Conservation (phyloP, 1,140 invertebrate genomes). For the Bombus polaris region DNA sequence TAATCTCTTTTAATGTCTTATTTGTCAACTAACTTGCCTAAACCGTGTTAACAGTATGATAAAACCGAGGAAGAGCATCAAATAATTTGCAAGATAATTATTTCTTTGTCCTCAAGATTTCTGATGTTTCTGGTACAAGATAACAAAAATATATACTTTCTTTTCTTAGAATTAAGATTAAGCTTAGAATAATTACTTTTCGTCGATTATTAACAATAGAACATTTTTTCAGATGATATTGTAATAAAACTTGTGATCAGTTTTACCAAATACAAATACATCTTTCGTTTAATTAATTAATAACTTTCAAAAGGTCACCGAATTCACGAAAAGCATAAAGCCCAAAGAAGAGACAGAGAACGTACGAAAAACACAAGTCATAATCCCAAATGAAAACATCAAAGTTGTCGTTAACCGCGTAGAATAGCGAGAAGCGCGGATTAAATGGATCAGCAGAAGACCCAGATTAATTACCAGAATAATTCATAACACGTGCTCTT, state of each 20-base stretch:
- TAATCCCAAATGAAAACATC: background rate
- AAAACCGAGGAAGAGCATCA: background rate
- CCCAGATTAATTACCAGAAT: constrained; percentile 54
- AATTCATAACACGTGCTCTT: constrained; percentile 51
- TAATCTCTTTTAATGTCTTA: background rate
- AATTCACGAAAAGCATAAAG: no score
- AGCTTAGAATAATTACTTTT: no score
- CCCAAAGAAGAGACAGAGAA: no score
- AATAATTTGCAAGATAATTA: background rate
- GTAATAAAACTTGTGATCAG: no score
- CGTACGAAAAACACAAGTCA: background rate
- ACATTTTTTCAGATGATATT: no score
- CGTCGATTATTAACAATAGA: no score
- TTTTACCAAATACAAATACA: no score
- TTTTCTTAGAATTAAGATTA: background rate
- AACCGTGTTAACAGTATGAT: background rate
- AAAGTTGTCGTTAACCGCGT: background rate
- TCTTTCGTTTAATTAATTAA: no score
- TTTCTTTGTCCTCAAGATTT: background rate
- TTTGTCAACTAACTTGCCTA: background rate
- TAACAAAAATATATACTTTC: background rate
- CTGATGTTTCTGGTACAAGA: background rate
- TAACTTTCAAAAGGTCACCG: no score
- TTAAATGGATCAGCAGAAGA: background rate
- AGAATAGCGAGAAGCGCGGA: background rate